Evolutionary conservation across 2,888 invertebrate species (phyloP).

Genomic region (Drosophila acutilabella): DNA sequence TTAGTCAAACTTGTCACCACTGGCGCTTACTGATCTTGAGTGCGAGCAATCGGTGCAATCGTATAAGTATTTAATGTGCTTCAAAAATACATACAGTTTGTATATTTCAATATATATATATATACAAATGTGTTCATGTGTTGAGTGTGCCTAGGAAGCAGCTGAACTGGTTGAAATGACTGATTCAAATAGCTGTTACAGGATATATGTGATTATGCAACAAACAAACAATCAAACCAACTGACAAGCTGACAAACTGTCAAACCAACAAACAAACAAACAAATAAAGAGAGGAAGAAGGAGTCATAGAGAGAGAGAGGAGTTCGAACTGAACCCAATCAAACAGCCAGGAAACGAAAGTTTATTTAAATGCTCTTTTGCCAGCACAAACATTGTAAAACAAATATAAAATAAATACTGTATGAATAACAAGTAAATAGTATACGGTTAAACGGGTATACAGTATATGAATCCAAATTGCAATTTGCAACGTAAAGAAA

Average conservation of each 20-base stretch:
- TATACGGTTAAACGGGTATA: slow-evolving; percentile 28
- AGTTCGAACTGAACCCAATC: slow-evolving; percentile 35
- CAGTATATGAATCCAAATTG: slow-evolving; percentile 46
- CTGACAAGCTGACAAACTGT: slow-evolving; percentile 49
- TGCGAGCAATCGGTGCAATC: slow-evolving; percentile 15
- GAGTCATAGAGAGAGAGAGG: slow-evolving; percentile 32
- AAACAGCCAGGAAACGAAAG: slow-evolving; percentile 20
- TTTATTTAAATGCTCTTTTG: slow-evolving; percentile 23
- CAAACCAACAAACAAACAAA: slow-evolving; percentile 41
- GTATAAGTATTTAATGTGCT: slow-evolving; percentile 11
- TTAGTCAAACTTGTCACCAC: slow-evolving; percentile 67
- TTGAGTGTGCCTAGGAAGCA: slow-evolving; percentile 30
- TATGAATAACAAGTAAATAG: slow-evolving; percentile 40
- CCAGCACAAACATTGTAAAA: slow-evolving; percentile 41
- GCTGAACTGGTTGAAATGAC: slow-evolving; percentile 30
- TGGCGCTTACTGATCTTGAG: slow-evolving; percentile 21
- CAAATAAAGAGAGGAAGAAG: slow-evolving; percentile 40
- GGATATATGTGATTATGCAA: slow-evolving; percentile 50
- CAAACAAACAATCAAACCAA: slow-evolving; percentile 46
- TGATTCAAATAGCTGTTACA: slow-evolving; percentile 38
- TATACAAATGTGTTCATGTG: slow-evolving; percentile 51
- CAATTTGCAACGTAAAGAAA: slow-evolving; percentile 30
- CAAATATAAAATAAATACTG: slow-evolving; percentile 18
- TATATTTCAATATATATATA: slow-evolving; percentile 3
- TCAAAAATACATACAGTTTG: slow-evolving; percentile 16